These are phyloP conservation scores for Parapristionchus giblindavisi DNA, from an alignment of 2,888 invertebrate species.

Conservation along the genomic window DNA sequence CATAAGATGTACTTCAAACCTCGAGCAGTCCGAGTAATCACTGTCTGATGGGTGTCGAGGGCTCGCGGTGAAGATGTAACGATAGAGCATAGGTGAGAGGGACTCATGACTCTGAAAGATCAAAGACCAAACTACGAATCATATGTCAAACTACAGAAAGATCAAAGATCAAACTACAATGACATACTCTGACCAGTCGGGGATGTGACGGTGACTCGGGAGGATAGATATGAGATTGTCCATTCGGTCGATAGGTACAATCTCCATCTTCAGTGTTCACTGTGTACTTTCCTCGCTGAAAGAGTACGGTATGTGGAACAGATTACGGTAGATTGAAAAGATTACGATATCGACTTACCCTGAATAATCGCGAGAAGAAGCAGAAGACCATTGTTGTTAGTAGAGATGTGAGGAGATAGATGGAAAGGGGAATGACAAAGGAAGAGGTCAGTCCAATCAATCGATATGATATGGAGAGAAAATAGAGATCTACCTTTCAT, in stretches of 20 bases:
- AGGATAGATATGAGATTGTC: background rate
- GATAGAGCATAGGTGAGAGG: background rate
- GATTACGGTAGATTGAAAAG: background rate
- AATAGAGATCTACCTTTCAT: conserved; percentile 11
- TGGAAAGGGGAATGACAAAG: background rate
- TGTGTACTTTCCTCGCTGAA: background rate
- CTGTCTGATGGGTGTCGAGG: too few relatives aligned
- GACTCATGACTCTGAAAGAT: background rate
- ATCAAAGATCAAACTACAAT: background rate
- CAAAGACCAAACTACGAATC: background rate
- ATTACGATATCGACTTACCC: background rate
- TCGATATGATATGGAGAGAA: background rate
- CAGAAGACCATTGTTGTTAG: background rate
- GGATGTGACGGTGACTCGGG: background rate
- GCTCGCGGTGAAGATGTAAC: background rate
- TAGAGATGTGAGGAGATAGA: background rate
- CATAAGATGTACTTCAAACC: too few relatives aligned
- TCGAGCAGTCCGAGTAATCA: too few relatives aligned
- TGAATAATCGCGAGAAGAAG: conserved; percentile 13
- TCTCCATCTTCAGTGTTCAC: background rate
- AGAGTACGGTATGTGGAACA: background rate
- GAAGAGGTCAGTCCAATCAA: conserved; percentile 3
- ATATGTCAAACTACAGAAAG: background rate
- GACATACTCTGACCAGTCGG: background rate
- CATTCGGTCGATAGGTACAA: background rate